Base-by-base conservation (phyloP, 1,140 invertebrate genomes). In the Apolygus lucorum region DNA sequence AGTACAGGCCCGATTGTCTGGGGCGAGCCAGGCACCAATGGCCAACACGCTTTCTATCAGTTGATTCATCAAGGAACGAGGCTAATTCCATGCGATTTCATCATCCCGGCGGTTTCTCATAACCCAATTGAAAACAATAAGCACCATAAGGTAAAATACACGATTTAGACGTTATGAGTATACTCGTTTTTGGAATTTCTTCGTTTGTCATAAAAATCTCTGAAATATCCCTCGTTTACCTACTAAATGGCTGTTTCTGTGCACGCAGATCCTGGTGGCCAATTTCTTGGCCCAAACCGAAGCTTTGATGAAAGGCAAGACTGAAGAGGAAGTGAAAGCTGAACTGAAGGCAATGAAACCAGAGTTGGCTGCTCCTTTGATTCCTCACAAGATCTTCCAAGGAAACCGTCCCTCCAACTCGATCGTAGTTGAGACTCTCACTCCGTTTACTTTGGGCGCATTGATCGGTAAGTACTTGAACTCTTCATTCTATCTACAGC, bases 211-310 rank as follows among this genome's bases (percentile, higher is more conserved):
- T n/a, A n/a, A n/a, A n/a, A n/a, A n/a, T n/a, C n/a, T n/a, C n/a
- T n/a, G n/a, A n/a, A n/a, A n/a, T n/a, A n/a, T n/a, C n/a, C n/a
- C n/a, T n/a, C n/a, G n/a, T n/a, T n/a, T n/a, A n/a, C n/a, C n/a
- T n/a, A n/a, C n/a, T n/a, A n/a, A n/a, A n/a, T n/a, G n/a, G n/a
- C n/a, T n/a, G n/a, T n/a, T n/a, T n/a, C n/a, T n/a, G n/a, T n/a
- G n/a, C n/a, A n/a, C 17, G 34, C 22, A 94, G 84, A 95, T 99
- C 77, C 83, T 99, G 62, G 79, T 98, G 52, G 91, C 97, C 0
- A 99, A 99, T 81, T 99, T 98, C 82, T 83, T 99, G 62, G 98
- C 98, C 1, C 98, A 99, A 83, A 99, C 97, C 4, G 97, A 99
- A 81, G 95, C 95, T 22, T 81, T 98, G 8, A 96, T 96, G 92